These are phyloP conservation scores for Drosophila lacertosa DNA, from an alignment of 1,140 invertebrate genomes.

Conservation along the genomic window DNA sequence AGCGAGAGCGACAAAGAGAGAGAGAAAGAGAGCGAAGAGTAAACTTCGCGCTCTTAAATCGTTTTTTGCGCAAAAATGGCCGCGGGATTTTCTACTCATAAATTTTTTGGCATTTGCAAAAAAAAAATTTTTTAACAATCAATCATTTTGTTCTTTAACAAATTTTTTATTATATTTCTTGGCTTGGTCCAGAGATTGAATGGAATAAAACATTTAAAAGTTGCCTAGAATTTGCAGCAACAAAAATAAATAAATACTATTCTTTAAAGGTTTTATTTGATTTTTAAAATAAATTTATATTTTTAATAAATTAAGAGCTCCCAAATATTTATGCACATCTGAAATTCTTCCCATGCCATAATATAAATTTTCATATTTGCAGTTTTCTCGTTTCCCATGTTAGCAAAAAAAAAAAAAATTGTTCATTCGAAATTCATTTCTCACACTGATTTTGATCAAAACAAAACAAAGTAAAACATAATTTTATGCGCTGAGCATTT, in stretches of 20 bases:
- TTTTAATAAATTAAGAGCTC: no score
- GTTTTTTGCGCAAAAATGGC: constrained; percentile 18
- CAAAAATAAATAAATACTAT: no score
- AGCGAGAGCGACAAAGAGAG: background rate
- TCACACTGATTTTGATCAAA: constrained; percentile 69
- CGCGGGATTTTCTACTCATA: constrained; percentile 21
- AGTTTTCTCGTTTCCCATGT: constrained; percentile 11
- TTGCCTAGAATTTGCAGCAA: background rate
- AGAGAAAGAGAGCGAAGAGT: constrained; percentile 4
- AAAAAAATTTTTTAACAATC: constrained; percentile 39
- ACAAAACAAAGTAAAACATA: constrained; percentile 32
- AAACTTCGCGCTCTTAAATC: constrained; percentile 52
- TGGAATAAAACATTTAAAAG: background rate
- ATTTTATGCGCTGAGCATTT: constrained; percentile 46
- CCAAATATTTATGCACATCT: no score
- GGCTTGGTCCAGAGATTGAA: constrained; percentile 20
- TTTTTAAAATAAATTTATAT: no score
- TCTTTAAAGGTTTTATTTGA: no score
- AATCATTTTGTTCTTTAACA: constrained; percentile 33
- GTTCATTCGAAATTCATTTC: constrained; percentile 38
- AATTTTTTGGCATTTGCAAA: no score
- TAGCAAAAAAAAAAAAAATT: no score
- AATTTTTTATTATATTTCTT: background rate
- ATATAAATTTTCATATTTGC: background rate
- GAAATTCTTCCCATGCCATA: no score